Evolutionary conservation across 1,140 invertebrate genomes (phyloP).

Genomic region (Meloidogyne floridensis): DNA sequence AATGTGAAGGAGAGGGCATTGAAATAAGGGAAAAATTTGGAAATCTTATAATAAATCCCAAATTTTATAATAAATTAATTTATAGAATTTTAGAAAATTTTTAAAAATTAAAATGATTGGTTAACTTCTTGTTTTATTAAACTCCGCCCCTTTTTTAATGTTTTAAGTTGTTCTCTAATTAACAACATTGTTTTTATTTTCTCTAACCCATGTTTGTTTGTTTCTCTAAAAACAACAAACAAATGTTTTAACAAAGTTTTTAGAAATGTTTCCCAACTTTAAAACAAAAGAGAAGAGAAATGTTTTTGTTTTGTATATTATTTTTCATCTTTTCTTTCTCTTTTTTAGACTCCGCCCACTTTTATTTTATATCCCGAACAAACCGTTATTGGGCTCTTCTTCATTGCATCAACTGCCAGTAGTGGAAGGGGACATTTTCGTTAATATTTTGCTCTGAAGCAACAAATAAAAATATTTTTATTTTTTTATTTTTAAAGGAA

Average conservation of each 20-base stretch:
- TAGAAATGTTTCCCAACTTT: neutral
- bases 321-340: neutral
- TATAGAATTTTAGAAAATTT: too few relatives aligned
- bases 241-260: neutral
- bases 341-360: neutral
- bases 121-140: too few relatives aligned
- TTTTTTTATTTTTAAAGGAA: too few relatives aligned
- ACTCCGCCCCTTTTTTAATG: neutral
- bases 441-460: conserved; percentile 4
- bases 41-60: too few relatives aligned
- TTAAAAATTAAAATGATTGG: too few relatives aligned
- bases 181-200: too few relatives aligned
- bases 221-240: too few relatives aligned
- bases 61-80: too few relatives aligned
- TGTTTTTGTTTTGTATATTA: neutral
- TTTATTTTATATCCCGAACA: conserved; percentile 2
- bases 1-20: too few relatives aligned
- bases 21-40: neutral
- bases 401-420: neutral
- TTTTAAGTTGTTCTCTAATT: too few relatives aligned
- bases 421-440: neutral
- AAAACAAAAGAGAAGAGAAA: too few relatives aligned
- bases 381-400: neutral
- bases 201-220: too few relatives aligned
- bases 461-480: neutral